Evolutionary conservation across 1,140 invertebrate species (phyloP).

Genomic region (Heliconius congener): DNA sequence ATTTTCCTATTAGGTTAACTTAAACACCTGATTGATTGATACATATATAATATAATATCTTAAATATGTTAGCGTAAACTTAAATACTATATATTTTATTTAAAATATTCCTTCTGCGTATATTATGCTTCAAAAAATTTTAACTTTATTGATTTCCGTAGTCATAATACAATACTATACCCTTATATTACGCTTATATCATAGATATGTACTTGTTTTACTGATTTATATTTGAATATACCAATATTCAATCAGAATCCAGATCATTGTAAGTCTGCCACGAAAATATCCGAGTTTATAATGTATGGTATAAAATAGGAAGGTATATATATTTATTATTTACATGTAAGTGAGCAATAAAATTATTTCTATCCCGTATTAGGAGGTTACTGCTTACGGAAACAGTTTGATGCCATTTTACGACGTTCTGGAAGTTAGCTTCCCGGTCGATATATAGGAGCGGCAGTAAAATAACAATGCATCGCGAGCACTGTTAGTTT

Average conservation of each 20-base stretch:
- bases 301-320: background rate
- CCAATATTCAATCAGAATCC: too few species aligned
- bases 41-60: background rate
- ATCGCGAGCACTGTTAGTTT: conserved; percentile 31
- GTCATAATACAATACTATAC: too few species aligned
- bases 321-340: background rate
- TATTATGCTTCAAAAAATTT: too few species aligned
- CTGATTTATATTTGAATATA: too few species aligned
- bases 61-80: background rate
- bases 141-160: too few species aligned
- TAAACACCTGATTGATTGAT: too few species aligned
- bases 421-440: conserved; percentile 44
- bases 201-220: too few species aligned
- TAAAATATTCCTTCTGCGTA: too few species aligned
- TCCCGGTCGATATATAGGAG: conserved; percentile 64
- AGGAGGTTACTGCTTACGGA: conserved; percentile 37
- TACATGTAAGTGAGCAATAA: conserved; percentile 12
- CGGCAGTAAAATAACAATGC: conserved; percentile 57
- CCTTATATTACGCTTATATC: too few species aligned
- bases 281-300: background rate
- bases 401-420: conserved; percentile 52
- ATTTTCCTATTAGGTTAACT: background rate
- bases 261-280: too few species aligned
- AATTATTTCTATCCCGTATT: conserved; percentile 26
- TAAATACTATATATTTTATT: too few species aligned